Base-by-base conservation (phyloP, 2,113 vertebrate species). In the Brienomyrus brachyistius region DNA sequence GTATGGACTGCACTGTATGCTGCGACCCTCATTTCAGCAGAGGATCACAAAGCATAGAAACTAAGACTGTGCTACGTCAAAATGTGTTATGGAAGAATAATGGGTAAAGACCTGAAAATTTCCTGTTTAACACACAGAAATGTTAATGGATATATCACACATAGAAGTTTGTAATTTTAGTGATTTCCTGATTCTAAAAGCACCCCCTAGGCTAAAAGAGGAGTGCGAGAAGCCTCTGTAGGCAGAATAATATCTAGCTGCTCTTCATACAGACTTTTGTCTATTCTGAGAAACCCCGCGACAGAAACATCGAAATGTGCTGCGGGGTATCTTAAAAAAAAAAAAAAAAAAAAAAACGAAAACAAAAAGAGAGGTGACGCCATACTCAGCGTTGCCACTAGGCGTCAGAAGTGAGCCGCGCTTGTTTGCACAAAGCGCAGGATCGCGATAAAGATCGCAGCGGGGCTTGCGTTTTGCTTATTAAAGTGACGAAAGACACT, bases 351-450 rank as follows among this genome's bases (percentile, higher is more conserved):
- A 13, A 74, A 1, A 11, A 66, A 4, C 3, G 11, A 17, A 43
- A 40, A 19, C 43, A 80, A 2, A 17, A 4, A 1, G n/a, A 59
- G 6, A 70, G 10, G 27, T 27, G 62, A 70, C n/a, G 27, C 56
- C 40, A 45, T 70, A 52, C 86, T 31, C 80, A 54, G 7, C 21
- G 4, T 0, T 13, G 50, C 92, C 94, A 94, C 94, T 66, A 90
- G 93, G 92, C 91, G 94, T 66, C 92, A 93, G 89, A 62, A 21
- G 40, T 56, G 66, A 91, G 90, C 90, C n/a, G 8, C 70, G 17
- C 52, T 62, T 47, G 21, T 35, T 59, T 40, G 35, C 91, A 40
- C 77, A 43, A 62, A 52, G 23, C 35, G 7, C 13, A 43, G 52
- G 66, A 56, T 54, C 23, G 4, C 43, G 21, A 52, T 52, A 51